Evolutionary conservation across 2,113 vertebrate species (phyloP).

Genomic region (chimpanzee (Pan troglodytes)): DNA sequence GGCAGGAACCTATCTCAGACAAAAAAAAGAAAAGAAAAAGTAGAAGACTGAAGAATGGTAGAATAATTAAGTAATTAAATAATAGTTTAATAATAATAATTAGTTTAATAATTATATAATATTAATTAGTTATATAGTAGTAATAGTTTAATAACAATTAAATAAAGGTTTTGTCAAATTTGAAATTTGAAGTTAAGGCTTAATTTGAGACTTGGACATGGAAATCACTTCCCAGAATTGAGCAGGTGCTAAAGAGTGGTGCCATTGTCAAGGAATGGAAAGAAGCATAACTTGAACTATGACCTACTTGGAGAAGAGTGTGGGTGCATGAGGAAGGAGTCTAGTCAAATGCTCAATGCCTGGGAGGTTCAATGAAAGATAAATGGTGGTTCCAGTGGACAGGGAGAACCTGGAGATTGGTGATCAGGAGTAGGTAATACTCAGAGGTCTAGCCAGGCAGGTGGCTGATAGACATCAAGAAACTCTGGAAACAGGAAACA

Average conservation of each 20-base stretch:
- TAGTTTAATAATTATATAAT: too few relatives aligned
- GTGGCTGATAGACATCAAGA: not conserved
- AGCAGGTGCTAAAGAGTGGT: not conserved
- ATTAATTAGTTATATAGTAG: too few relatives aligned
- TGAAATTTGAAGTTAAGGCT: not conserved
- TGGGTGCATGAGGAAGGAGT: not conserved
- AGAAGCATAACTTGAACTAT: not conserved
- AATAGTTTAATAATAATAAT: too few relatives aligned
- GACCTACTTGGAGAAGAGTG: not conserved
- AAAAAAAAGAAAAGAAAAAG: too few relatives aligned
- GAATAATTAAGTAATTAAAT: too few relatives aligned
- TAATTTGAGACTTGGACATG: not conserved
- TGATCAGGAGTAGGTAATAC: not conserved
- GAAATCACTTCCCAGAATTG: constrained; percentile 46
- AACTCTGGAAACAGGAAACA: not conserved
- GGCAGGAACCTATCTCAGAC: too few relatives aligned
- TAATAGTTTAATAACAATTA: too few relatives aligned
- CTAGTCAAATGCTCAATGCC: not conserved
- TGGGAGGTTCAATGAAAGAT: not conserved
- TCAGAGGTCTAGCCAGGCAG: not conserved
- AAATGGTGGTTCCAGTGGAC: not conserved
- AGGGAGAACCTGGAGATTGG: not conserved
- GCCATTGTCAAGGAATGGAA: not conserved
- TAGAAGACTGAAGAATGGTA: too few relatives aligned
- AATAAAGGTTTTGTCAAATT: constrained; percentile 23